These are phyloP conservation scores for Harpegnathos saltator DNA, from an alignment of 1,140 invertebrate genomes.

Conservation along the genomic window DNA sequence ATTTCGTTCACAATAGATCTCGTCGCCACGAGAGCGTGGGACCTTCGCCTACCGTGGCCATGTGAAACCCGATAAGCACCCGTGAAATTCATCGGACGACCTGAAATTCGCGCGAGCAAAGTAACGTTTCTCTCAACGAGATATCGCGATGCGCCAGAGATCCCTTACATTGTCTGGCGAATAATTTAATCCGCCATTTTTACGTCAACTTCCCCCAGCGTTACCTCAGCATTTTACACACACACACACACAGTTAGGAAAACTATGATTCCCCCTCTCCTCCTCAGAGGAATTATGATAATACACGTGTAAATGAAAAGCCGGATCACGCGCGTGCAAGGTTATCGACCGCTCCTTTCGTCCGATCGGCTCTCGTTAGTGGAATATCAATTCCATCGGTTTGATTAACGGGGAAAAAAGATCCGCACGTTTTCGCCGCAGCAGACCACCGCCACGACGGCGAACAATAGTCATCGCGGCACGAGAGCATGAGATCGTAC, in stretches of 20 bases:
- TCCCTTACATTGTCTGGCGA: too few relatives aligned
- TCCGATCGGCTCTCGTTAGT: too few relatives aligned
- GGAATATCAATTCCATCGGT: background rate
- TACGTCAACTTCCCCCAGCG: too few relatives aligned
- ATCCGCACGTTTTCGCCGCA: background rate
- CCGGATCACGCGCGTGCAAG: too few relatives aligned
- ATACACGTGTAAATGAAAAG: too few relatives aligned
- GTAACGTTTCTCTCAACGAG: background rate
- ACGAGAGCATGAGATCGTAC: background rate
- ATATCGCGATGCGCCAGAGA: too few relatives aligned
- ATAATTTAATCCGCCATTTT: too few relatives aligned
- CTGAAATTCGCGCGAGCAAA: constrained; percentile 21
- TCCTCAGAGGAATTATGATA: too few relatives aligned
- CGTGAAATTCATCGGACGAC: constrained; percentile 50
- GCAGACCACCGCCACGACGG: background rate
- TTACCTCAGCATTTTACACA: too few relatives aligned
- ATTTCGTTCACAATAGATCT: constrained; percentile 61
- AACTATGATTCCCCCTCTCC: too few relatives aligned
- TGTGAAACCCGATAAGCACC: constrained; percentile 10
- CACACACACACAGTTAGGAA: too few relatives aligned
- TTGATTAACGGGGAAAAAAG: background rate
- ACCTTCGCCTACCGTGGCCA: background rate
- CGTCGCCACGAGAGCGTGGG: constrained; percentile 62
- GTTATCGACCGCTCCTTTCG: too few relatives aligned
- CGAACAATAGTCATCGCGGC: background rate